A percentile compares a stretch with the other conserved stretches of the same genome.
Conservation (phyloP, 2,113 vertebrate species). For the Urocynchramus pylzowi region DNA sequence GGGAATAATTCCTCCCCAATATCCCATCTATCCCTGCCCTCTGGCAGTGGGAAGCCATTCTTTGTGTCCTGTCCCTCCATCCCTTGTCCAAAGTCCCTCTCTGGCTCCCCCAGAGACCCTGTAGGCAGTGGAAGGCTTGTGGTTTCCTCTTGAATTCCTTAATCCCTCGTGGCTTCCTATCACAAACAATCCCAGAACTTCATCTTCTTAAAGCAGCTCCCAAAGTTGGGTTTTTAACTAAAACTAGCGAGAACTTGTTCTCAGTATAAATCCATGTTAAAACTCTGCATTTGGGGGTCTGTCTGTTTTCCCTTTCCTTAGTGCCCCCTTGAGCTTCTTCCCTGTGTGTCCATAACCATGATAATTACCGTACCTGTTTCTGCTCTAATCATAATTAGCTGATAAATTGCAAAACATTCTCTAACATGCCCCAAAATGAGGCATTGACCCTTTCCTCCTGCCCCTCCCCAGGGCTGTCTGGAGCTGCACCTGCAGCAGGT, state of each 20-base stretch:
- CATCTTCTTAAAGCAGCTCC: not conserved
- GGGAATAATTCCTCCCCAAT: not conserved
- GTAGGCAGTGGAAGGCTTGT: not conserved
- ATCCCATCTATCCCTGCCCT: not conserved
- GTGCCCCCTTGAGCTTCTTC: not conserved
- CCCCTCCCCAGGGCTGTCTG: not conserved
- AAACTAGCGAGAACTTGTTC: not conserved
- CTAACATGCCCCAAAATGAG: not conserved
- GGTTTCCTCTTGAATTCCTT: not conserved
- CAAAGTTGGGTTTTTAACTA: not conserved
- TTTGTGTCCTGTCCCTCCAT: not conserved
- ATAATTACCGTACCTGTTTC: not conserved
- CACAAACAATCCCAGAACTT: not conserved
- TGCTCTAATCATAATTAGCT: not conserved
- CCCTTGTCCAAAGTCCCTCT: not conserved
- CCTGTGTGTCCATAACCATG: not conserved
- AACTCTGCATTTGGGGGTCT: not conserved
- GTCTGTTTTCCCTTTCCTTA: not conserved
- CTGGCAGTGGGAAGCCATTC: not conserved
- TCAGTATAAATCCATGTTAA: accelerated
- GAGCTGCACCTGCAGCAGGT: not conserved
- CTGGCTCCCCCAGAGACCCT: not conserved
- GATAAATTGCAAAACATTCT: not conserved
- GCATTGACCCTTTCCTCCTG: not conserved
- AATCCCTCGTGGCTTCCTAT: not conserved